phyloP scores from a whole-genome alignment of 2,797 vertebrate species.

The Lates japonicus region DNA sequence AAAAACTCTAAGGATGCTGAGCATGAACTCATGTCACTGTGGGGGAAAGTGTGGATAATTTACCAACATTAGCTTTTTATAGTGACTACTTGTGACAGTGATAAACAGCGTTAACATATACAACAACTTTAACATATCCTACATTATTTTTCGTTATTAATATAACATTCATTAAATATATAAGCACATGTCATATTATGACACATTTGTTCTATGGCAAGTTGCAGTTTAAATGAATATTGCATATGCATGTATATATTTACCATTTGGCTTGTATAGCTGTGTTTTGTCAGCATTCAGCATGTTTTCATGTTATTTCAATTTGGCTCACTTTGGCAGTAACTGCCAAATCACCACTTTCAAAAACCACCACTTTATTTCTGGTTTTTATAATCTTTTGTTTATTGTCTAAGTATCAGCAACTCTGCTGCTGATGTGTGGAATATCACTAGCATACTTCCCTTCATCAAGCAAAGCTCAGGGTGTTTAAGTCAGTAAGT shows the following conservation, averaged over 20 bases:
- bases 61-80: too few species aligned
- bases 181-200: too few species aligned
- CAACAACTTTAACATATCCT: background rate
- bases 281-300: background rate
- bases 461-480: constrained; percentile 16
- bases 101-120: background rate
- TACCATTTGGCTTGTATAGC: too few species aligned
- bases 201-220: background rate
- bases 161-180: background rate
- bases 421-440: constrained; percentile 34
- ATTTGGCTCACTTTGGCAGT: background rate
- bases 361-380: constrained; percentile 15
- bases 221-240: background rate
- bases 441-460: constrained; percentile 23
- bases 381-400: constrained; percentile 15
- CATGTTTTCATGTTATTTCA: background rate
- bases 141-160: background rate
- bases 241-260: too few species aligned
- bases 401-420: constrained; percentile 1
- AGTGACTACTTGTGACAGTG: too few species aligned
- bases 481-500: constrained; percentile 33
- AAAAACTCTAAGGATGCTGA: background rate
- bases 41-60: too few species aligned
- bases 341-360: constrained; percentile 22
- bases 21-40: background rate